Evolutionary conservation across 2,113 vertebrate species (phyloP).

Genomic region (Noctilio leporinus): DNA sequence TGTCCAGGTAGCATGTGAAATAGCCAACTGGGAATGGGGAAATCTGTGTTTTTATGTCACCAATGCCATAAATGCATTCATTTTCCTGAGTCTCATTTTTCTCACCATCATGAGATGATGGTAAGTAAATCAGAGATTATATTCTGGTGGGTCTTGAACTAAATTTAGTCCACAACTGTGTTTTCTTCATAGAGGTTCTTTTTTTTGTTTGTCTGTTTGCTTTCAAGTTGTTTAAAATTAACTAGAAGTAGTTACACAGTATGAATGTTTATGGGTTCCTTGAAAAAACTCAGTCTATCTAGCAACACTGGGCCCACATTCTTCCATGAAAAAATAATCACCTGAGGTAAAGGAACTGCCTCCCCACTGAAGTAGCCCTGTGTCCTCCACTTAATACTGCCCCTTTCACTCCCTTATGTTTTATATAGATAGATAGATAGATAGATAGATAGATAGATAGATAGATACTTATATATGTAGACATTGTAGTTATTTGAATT

Average conservation of each 20-base stretch:
- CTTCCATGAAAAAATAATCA: background rate
- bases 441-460: no score
- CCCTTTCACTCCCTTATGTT: background rate
- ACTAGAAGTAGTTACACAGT: background rate
- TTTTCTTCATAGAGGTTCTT: background rate
- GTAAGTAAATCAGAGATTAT: background rate
- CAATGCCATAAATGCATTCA: background rate
- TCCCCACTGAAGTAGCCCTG: accelerated
- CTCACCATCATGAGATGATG: background rate
- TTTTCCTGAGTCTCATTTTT: background rate
- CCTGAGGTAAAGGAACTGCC: background rate
- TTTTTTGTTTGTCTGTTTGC: background rate
- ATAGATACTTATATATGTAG: no score
- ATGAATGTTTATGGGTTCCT: background rate
- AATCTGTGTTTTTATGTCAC: background rate
- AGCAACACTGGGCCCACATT: background rate
- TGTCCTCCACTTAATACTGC: background rate
- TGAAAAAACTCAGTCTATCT: background rate
- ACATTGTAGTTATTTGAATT: background rate
- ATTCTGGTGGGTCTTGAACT: background rate
- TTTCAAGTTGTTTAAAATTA: background rate
- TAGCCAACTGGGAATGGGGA: background rate
- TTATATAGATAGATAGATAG: no score
- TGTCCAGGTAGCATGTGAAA: background rate
- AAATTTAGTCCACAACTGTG: background rate